These are phyloP conservation scores for Echiichthys vipera DNA, from an alignment of 2,797 vertebrate genomes.

Conservation along the genomic window DNA sequence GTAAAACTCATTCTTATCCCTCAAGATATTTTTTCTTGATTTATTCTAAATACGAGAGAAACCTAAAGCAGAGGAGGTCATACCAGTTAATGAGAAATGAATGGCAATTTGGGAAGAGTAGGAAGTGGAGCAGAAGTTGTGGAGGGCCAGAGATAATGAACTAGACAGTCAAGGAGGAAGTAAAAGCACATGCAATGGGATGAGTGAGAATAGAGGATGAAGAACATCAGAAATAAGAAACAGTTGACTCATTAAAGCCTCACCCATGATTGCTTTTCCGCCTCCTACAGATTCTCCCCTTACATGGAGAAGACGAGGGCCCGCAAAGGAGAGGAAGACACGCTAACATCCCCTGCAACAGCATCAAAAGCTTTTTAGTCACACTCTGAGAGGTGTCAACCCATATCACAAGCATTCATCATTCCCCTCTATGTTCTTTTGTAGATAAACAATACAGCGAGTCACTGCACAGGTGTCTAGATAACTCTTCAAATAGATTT, in stretches of 20 bases:
- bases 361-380: slow-evolving; percentile 56
- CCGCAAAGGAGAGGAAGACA: slow-evolving; percentile 17
- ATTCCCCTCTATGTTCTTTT: slow-evolving; percentile 32
- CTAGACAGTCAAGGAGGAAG: neutral
- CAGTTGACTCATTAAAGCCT: slow-evolving; percentile 7
- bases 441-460: slow-evolving; percentile 62
- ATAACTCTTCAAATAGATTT: slow-evolving; percentile 47
- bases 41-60: neutral
- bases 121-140: neutral
- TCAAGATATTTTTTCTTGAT: neutral
- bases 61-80: neutral
- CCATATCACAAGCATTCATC: slow-evolving; percentile 54
- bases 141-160: slow-evolving; percentile 1
- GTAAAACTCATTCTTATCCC: neutral
- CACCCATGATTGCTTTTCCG: no score
- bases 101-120: neutral
- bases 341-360: neutral
- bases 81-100: neutral
- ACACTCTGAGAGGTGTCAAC: slow-evolving; percentile 32
- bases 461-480: slow-evolving; percentile 53
- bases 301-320: neutral
- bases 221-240: neutral
- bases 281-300: neutral
- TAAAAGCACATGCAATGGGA: neutral
- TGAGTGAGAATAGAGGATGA: neutral